These are phyloP conservation scores for Lepidochitona cinerea DNA, from an alignment of 2,888 invertebrate genomes.

Conservation along the genomic window DNA sequence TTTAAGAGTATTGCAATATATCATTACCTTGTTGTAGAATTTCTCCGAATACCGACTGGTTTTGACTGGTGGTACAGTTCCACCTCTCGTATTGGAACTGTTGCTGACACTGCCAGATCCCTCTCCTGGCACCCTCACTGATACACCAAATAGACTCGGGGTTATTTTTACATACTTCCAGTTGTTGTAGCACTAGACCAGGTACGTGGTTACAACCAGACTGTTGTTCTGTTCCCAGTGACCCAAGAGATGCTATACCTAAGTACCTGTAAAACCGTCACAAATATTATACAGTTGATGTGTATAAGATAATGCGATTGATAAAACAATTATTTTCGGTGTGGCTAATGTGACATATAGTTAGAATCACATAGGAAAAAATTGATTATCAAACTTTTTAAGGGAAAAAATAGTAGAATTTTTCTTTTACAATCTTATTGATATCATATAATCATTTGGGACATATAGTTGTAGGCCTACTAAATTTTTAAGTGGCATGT, in stretches of 20 bases:
- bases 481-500: too few relatives aligned
- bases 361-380: not conserved
- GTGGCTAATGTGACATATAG: too few relatives aligned
- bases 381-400: not conserved
- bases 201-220: conserved; percentile 53
- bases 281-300: too few relatives aligned
- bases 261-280: too few relatives aligned
- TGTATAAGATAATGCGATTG: too few relatives aligned
- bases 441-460: too few relatives aligned
- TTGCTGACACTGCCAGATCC: conserved; percentile 75
- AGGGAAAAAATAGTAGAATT: not conserved
- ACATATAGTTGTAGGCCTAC: too few relatives aligned
- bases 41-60: conserved; percentile 73
- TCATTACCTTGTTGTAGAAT: conserved; percentile 73
- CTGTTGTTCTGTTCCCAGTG: conserved; percentile 37
- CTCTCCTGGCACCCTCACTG: conserved; percentile 73
- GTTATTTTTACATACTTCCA: conserved; percentile 72
- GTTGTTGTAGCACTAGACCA: conserved; percentile 67
- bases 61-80: conserved; percentile 73
- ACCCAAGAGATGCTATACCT: conserved; percentile 50
- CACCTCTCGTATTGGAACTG: conserved; percentile 76
- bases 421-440: not conserved
- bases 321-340: too few relatives aligned
- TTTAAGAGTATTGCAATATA: not conserved
- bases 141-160: conserved; percentile 74